Evolutionary conservation across 2,888 invertebrate species (phyloP), one percentile per base, ranked within the genome.

Genomic region (Tachina lurida): DNA sequence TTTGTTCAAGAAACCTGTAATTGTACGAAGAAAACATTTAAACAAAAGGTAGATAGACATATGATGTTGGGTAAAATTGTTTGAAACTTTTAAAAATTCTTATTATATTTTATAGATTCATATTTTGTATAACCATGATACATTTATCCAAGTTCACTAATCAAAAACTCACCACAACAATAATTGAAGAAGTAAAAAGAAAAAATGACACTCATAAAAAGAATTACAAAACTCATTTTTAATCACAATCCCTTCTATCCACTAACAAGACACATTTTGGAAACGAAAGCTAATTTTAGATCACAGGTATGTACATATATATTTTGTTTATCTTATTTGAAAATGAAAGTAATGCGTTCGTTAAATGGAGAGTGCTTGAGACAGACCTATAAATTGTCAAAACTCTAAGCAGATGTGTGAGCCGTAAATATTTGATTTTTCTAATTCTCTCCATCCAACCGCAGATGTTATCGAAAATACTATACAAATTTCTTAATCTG

Each of bases 51-150:
- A 56, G 17, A 65, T 31, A 76, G 63, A 56, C 56, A 56, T 10
- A 10, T 52, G 41, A 39, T 22, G 7, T n/a, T 12, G 31, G n/a
- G 39, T 60, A 39, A 60, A 17, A 17, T 10, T 49, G 22, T 31
- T 49, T 31, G 9, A 31, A 39, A 17, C 4, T 22, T 45, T 31
- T 54, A 13, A 17, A 17, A 17, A 19, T 19, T 47, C 0, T 60
- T n/a, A 7, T 60, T 49, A 39, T 73, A 49, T 60, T 73, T 73
- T 73, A 60, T 73, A 73, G 60, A 73, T 60, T 31, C 7, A 31
- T 31, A 31, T 7, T 7, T 7, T 31, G 31, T 7, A 7, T 58
- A 47, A 47, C n/a, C 58, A 73, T 60, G 17, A 17, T 73, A 49
- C 41, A 39, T 10, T 47, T 58, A 73, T 31, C 15, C 31, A 73